phyloP scores from a whole-genome alignment of 30 jellyfish, hydroid and myxozoan species.

The Catostylus mosaicus region DNA sequence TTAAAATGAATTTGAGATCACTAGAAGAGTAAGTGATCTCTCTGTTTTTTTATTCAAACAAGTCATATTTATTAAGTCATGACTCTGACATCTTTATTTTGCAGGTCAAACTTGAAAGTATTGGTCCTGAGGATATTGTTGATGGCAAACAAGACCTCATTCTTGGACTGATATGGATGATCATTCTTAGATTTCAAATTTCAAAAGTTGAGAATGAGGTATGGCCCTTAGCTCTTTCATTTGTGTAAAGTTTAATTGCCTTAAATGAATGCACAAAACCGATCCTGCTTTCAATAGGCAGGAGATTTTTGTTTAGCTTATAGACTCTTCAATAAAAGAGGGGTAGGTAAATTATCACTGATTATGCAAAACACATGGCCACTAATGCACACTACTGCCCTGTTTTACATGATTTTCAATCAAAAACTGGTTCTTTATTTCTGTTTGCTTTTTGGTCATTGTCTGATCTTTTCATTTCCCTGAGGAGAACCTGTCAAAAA shows the following conservation, averaged over 20 bases:
- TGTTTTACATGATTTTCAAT: no score
- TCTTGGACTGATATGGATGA: slow-evolving; percentile 89
- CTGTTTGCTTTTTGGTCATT: no score
- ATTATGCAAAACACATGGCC: no score
- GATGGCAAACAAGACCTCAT: slow-evolving; percentile 88
- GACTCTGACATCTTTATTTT: background rate
- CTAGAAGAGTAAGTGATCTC: background rate
- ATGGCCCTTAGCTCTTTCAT: background rate
- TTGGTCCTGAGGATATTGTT: slow-evolving; percentile 92
- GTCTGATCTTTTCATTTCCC: no score
- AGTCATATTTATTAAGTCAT: background rate
- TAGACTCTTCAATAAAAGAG: no score
- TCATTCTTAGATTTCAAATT: slow-evolving; percentile 82
- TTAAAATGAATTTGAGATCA: background rate
- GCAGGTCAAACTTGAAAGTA: slow-evolving; percentile 84
- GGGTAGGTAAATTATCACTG: no score
- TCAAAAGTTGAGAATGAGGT: slow-evolving; percentile 87
- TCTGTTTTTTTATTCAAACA: background rate
- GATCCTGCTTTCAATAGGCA: no score
- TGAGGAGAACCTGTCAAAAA: no score
- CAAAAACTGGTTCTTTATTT: no score
- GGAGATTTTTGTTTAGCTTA: no score
- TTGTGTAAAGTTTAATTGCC: background rate
- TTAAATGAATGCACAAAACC: no score
- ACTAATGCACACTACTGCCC: no score